Conservation (phyloP, 2,888 invertebrate genomes). For the Tetragnatha montana region DNA sequence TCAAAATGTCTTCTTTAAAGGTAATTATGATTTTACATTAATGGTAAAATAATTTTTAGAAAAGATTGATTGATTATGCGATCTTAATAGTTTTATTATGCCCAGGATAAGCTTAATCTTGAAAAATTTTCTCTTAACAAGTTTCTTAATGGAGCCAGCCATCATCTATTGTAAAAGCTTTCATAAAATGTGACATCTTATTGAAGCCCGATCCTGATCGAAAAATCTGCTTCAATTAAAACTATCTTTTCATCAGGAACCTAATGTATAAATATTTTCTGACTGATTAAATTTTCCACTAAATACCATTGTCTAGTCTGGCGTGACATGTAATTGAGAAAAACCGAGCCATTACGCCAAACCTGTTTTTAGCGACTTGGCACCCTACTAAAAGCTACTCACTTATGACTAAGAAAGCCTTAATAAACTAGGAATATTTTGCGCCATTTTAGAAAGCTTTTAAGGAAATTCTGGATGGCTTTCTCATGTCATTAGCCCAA, state of each 20-base stretch:
- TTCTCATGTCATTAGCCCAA: constrained; percentile 42
- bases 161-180: background rate
- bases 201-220: background rate
- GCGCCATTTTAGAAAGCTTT: constrained; percentile 41
- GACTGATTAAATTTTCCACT: constrained; percentile 31
- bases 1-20: background rate
- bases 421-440: constrained; percentile 41
- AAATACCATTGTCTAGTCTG: constrained; percentile 18
- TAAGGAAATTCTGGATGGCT: constrained; percentile 36
- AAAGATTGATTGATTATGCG: background rate
- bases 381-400: background rate
- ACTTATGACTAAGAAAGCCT: constrained; percentile 14
- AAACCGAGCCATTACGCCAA: background rate
- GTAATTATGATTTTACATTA: background rate
- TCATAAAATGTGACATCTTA: constrained; percentile 16
- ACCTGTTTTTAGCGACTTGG: constrained; percentile 10
- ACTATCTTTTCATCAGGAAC: constrained; percentile 14
- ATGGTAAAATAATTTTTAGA: background rate
- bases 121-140: background rate
- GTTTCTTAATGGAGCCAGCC: background rate
- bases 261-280: constrained; percentile 18
- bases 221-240: constrained; percentile 21
- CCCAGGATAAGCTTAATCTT: background rate
- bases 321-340: constrained; percentile 1
- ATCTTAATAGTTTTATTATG: background rate